Conservation (phyloP, 2,113 vertebrate genomes). For the Caranx ignobilis region DNA sequence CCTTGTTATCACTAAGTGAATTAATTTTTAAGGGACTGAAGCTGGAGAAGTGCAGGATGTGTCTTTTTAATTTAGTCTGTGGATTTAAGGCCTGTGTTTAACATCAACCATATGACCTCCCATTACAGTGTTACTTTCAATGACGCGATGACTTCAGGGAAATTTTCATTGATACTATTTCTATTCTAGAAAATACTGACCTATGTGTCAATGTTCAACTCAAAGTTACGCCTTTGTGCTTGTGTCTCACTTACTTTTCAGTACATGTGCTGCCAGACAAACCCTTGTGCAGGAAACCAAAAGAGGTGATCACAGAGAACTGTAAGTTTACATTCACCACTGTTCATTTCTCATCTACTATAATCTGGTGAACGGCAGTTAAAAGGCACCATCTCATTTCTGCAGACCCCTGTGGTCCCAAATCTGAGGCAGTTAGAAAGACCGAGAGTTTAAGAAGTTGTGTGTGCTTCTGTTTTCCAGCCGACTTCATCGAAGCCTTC, state of each 20-base stretch:
- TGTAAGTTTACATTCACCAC: conserved; percentile 80
- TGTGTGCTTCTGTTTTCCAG: conserved; percentile 67
- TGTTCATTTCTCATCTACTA: no score
- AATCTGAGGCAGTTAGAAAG: not conserved
- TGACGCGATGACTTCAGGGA: no score
- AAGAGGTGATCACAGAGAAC: conserved; percentile 77
- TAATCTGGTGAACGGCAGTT: not conserved
- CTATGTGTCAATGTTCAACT: no score
- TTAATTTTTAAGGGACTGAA: no score
- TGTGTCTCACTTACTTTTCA: conserved; percentile 51
- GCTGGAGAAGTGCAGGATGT: no score
- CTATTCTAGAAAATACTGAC: no score
- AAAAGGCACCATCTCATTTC: not conserved
- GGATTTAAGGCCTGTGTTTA: no score
- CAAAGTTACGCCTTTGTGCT: not conserved
- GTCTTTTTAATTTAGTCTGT: no score
- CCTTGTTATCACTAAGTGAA: no score
- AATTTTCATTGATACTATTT: no score
- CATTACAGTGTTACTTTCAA: no score
- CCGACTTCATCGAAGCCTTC: conserved; percentile 84
- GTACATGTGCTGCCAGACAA: conserved; percentile 88
- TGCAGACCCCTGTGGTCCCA: not conserved
- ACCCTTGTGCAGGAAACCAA: conserved; percentile 85
- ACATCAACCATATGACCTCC: no score
- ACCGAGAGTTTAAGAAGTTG: not conserved